A percentile compares a stretch with the other conserved stretches of the same genome.
Conservation (phyloP, 2,113 vertebrate species). For the Dicrurus megarhynchus region DNA sequence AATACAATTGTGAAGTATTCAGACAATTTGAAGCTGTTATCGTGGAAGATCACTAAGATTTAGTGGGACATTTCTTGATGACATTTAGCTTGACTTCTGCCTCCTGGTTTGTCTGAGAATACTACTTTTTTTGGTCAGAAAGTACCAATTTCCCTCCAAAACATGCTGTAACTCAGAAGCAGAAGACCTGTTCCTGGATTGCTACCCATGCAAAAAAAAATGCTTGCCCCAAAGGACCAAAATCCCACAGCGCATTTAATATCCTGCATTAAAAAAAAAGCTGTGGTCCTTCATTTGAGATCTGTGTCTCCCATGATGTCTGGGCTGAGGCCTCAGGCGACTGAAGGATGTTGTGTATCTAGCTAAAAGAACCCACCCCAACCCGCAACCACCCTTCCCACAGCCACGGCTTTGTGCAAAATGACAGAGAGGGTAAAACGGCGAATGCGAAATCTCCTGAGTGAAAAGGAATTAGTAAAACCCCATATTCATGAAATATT, state of each 20-base stretch:
- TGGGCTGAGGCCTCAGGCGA: background rate
- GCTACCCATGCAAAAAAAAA: background rate
- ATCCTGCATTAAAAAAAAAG: background rate
- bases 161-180: background rate
- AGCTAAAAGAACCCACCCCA: background rate
- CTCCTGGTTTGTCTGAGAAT: background rate
- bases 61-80: background rate
- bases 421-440: slow-evolving; percentile 44
- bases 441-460: slow-evolving; percentile 46
- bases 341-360: background rate
- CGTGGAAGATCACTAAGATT: background rate
- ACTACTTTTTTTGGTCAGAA: background rate
- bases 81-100: background rate
- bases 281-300: background rate
- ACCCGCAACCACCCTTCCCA: background rate
- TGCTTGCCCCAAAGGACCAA: background rate
- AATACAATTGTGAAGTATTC: background rate
- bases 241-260: background rate
- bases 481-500: slow-evolving; percentile 57
- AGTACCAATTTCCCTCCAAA: background rate
- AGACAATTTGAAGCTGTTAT: background rate
- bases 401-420: slow-evolving; percentile 24
- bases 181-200: background rate
- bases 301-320: background rate
- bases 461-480: slow-evolving; percentile 65